A percentile compares a stretch with the other conserved stretches of the same genome.
phyloP scores from a whole-genome alignment of 2,113 vertebrate genomes.

The Lynx canadensis region DNA sequence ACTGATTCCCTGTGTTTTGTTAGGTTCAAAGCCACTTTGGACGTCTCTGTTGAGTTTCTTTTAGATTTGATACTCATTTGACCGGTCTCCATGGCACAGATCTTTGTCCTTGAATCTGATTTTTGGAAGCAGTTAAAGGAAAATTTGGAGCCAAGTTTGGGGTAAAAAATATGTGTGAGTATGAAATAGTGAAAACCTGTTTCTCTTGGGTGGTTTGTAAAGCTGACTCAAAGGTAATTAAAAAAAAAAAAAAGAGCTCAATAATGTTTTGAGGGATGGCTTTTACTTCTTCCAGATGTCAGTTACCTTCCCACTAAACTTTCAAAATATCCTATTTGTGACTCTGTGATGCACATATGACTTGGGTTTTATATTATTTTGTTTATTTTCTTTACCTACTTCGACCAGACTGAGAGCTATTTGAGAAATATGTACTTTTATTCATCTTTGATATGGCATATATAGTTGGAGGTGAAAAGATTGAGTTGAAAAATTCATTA shows the following conservation, averaged over 20 bases:
- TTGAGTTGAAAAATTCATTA: constrained; percentile 2
- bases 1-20: not conserved
- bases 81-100: not conserved
- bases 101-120: constrained; percentile 47
- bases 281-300: constrained; percentile 28
- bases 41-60: not conserved
- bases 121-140: constrained; percentile 54
- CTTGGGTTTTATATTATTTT: not conserved
- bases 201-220: constrained; percentile 41
- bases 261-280: not conserved
- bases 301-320: not conserved
- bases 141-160: constrained; percentile 37
- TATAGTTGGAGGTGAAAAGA: not conserved
- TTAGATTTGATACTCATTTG: constrained; percentile 41
- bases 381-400: not conserved
- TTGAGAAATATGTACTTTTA: not conserved
- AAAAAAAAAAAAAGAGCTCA: not conserved
- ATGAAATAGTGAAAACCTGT: constrained; percentile 23
- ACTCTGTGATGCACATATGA: not conserved
- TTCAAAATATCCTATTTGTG: not conserved
- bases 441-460: not conserved
- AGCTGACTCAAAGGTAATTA: constrained; percentile 50
- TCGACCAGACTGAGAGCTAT: not conserved
- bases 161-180: constrained; percentile 18
- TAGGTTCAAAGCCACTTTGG: not conserved